These are phyloP conservation scores for Miltochrista miniata DNA, from an alignment of 2,888 invertebrate species.

Conservation along the genomic window DNA sequence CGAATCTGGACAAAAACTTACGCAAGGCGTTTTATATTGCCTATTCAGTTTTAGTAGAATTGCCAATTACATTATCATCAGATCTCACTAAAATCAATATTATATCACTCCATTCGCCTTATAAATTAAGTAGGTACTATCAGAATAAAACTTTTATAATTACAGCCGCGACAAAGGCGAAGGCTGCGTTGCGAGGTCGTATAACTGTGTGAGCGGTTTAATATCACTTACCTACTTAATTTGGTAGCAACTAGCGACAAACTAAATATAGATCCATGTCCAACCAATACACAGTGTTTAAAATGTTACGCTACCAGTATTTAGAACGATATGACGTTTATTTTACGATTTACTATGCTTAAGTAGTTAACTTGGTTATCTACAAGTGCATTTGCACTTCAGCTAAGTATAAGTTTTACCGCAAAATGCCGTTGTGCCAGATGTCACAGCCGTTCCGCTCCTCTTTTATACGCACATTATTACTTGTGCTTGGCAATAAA, in stretches of 20 bases:
- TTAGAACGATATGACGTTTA: constrained; percentile 21
- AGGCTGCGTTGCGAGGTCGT: constrained; percentile 65
- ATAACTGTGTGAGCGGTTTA: constrained; percentile 60
- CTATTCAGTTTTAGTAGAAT: background rate
- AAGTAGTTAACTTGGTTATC: constrained; percentile 23
- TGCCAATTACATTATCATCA: background rate
- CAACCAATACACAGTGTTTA: constrained; percentile 20
- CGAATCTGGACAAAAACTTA: background rate
- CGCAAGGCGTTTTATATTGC: background rate
- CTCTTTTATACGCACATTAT: constrained; percentile 27
- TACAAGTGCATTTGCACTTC: constrained; percentile 31
- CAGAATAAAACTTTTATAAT: constrained; percentile 46
- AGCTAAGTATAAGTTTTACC: constrained; percentile 21
- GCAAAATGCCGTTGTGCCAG: constrained; percentile 40
- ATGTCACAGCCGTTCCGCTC: constrained; percentile 33
- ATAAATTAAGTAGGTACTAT: constrained; percentile 16
- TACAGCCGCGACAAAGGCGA: constrained; percentile 59
- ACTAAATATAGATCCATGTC: constrained; percentile 14
- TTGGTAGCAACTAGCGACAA: constrained; percentile 12
- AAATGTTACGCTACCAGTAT: constrained; percentile 13
- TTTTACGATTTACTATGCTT: constrained; percentile 30
- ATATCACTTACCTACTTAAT: constrained; percentile 36
- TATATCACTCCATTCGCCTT: background rate
- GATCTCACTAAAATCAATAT: background rate
- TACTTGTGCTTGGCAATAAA: constrained; percentile 26